These are phyloP conservation scores for Oceanodroma tethys DNA, from an alignment of 2,113 vertebrate species.

Conservation along the genomic window DNA sequence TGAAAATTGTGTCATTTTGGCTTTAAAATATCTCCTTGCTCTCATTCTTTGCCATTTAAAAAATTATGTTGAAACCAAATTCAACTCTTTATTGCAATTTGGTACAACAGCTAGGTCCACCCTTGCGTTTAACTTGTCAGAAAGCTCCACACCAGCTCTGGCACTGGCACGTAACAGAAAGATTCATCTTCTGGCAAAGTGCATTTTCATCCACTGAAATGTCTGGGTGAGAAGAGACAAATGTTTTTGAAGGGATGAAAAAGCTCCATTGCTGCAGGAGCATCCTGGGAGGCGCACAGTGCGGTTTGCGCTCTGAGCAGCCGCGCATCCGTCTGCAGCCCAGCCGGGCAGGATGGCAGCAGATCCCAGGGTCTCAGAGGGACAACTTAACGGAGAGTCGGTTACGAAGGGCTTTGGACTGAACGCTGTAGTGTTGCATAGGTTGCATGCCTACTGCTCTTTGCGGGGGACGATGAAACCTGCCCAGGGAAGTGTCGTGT, in stretches of 20 bases:
- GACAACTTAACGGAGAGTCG: neutral
- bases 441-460: neutral
- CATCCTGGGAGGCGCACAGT: fast-evolving
- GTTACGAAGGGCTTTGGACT: neutral
- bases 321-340: fast-evolving
- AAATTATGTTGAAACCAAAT: neutral
- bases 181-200: neutral
- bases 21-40: neutral
- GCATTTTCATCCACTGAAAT: neutral
- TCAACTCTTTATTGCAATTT: neutral
- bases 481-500: neutral
- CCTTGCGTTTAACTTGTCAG: neutral
- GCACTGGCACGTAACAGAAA: neutral
- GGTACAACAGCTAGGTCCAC: neutral
- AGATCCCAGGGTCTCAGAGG: neutral
- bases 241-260: neutral
- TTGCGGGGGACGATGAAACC: neutral
- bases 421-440: fast-evolving
- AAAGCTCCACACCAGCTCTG: neutral
- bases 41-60: neutral
- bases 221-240: neutral
- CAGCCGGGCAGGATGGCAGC: neutral
- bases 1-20: neutral
- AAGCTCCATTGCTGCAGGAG: neutral
- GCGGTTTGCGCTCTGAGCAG: neutral